phyloP scores from a whole-genome alignment of 1,140 invertebrate genomes.

The Drosophila santomea region DNA sequence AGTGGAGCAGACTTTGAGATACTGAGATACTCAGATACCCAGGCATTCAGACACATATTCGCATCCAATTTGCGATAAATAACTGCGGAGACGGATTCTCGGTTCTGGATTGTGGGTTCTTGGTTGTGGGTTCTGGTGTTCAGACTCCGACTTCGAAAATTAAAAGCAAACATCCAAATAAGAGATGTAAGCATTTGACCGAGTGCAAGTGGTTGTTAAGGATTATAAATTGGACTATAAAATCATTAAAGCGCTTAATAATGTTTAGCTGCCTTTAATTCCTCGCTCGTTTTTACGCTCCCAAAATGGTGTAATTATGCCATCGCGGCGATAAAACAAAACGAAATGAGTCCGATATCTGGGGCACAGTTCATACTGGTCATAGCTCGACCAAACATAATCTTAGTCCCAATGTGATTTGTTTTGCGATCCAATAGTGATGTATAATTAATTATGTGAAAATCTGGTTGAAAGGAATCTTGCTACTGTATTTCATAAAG shows the following conservation, averaged over 20 bases:
- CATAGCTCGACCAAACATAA: background rate
- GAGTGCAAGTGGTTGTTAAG: constrained; percentile 69
- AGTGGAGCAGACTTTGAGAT: constrained; percentile 23
- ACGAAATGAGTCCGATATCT: constrained; percentile 4
- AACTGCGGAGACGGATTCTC: constrained; percentile 50
- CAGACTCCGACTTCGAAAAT: constrained; percentile 57
- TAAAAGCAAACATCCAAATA: constrained; percentile 75
- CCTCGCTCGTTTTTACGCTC: constrained; percentile 52
- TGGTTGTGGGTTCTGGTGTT: constrained; percentile 46
- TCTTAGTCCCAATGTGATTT: background rate
- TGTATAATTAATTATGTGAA: too few relatives aligned
- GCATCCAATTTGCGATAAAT: constrained; percentile 41
- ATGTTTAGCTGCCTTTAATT: constrained; percentile 67
- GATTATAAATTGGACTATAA: constrained; percentile 83
- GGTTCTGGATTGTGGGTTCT: background rate
- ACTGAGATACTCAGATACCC: constrained; percentile 14
- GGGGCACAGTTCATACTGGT: too few relatives aligned
- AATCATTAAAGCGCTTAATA: constrained; percentile 79
- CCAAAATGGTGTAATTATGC: constrained; percentile 47
- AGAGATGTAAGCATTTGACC: constrained; percentile 56
- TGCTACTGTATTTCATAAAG: too few relatives aligned
- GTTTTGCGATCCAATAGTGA: too few relatives aligned
- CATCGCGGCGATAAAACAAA: constrained; percentile 21
- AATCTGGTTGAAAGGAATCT: too few relatives aligned
- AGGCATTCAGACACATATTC: constrained; percentile 25